Conservation (phyloP, 2,797 vertebrate species). For the Schizothorax lantsangensis region DNA sequence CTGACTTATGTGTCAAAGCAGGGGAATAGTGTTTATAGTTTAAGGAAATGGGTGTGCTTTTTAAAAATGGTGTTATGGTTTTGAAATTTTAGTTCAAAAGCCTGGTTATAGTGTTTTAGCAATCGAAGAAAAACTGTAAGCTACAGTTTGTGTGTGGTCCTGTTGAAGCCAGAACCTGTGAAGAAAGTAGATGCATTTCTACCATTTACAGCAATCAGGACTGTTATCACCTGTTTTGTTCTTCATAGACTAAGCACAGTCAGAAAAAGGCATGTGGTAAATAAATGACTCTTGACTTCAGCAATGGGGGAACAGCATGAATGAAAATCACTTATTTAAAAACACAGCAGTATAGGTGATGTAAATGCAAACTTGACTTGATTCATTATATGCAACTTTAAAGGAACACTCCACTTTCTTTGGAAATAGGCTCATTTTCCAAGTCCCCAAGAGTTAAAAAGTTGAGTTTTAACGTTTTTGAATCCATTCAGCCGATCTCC, state of each 20-base stretch:
- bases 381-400: background rate
- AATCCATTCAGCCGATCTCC: too few species aligned
- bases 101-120: too few species aligned
- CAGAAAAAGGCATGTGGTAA: background rate
- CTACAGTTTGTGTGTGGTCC: background rate
- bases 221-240: background rate
- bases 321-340: slow-evolving; percentile 14
- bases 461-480: too few species aligned
- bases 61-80: too few species aligned
- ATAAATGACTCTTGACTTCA: slow-evolving; percentile 22
- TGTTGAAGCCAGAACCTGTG: background rate
- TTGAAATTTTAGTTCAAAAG: too few species aligned
- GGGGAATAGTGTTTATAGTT: too few species aligned
- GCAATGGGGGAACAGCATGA: background rate
- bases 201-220: background rate
- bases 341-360: slow-evolving; percentile 22
- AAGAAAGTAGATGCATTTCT: background rate
- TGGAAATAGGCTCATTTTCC: too few species aligned
- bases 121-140: background rate
- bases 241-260: background rate
- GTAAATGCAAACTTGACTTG: background rate
- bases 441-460: too few species aligned
- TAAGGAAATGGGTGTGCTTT: too few species aligned
- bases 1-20: too few species aligned
- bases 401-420: too few species aligned